Evolutionary conservation across 2,888 invertebrate species (phyloP), one percentile per base, ranked within the genome.

Genomic region (Lamproptera curius): DNA sequence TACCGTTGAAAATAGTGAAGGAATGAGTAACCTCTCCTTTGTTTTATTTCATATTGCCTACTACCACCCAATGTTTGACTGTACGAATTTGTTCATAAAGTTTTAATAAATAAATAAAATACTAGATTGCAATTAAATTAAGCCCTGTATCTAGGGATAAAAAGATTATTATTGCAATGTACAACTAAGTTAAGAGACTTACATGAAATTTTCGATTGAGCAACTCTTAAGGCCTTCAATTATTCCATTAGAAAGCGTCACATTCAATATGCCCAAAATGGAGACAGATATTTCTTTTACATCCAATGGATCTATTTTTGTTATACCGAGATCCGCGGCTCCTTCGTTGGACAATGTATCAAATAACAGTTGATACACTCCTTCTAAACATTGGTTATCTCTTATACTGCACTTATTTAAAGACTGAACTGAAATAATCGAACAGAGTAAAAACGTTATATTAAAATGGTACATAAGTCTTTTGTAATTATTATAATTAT

Each of bases 241-340:
- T 0, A 14, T 35, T 10, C 50, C 57, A 13, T 57, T 50, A 1
- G 35, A 26, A 11, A 56, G 28, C 4, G 45, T 47, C 16, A 54
- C 16, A 31, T 43, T 50, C 6, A 58, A 14, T 1, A 51, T 10
- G 14, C 47, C 48, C 0, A 52, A 34, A 6, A 58, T 23, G 16
- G 45, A 28, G 1, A 56, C 43, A 1, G 46, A 36, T 11, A 53
- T 9, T 17, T 52, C 42, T 36, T 46, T 47, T 1, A 58, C n/a
- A n/a, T 51, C 35, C 4, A 53, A 31, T 17, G 57, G 57, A 46
- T 58, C 57, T 16, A 53, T 23, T 11, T 40, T 39, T 2, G 46
- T 45, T n/a, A 58, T 42, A 9, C 47, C 48, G 1, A 50, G 14
- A 23, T 54, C 56, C 6, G 42, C n/a, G 11, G 33, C 23, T 2